Conservation (phyloP, 2,113 vertebrate genomes). For the Felis chaus region DNA sequence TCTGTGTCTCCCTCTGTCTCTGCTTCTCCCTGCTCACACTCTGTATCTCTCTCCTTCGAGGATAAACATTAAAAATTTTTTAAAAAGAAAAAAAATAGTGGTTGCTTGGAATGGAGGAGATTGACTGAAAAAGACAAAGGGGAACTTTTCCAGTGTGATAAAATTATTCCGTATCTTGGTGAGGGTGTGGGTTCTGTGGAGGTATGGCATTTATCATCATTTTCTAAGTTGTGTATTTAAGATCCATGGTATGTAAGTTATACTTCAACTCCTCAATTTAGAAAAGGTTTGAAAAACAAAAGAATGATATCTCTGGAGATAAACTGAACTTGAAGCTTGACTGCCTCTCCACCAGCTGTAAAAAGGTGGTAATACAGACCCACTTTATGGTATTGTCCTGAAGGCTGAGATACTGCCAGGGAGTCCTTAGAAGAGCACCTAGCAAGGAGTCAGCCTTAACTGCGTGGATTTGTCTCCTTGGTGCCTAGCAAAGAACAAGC, state of each 20-base stretch:
- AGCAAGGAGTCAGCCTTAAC: neutral
- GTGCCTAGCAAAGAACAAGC: neutral
- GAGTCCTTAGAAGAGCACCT: neutral
- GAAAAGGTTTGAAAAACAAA: neutral
- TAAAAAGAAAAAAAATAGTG: neutral
- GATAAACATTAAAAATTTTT: too few species aligned
- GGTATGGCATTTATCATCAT: neutral
- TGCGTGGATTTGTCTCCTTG: neutral
- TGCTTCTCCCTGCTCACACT: too few species aligned
- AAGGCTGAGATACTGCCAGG: neutral
- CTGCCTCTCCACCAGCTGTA: neutral
- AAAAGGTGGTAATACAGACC: neutral
- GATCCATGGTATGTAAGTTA: neutral
- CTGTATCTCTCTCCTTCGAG: too few species aligned
- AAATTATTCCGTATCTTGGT: neutral
- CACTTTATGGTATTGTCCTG: accelerated
- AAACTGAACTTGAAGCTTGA: neutral
- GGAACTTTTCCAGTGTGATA: neutral
- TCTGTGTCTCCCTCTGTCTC: too few species aligned
- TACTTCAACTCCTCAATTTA: neutral
- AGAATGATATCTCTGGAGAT: neutral
- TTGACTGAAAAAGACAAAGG: neutral
- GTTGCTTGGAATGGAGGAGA: neutral
- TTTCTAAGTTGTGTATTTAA: neutral
- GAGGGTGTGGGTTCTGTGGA: neutral